Evolutionary conservation across 2,888 invertebrate genomes (phyloP).

Genomic region (Limenitis camilla): DNA sequence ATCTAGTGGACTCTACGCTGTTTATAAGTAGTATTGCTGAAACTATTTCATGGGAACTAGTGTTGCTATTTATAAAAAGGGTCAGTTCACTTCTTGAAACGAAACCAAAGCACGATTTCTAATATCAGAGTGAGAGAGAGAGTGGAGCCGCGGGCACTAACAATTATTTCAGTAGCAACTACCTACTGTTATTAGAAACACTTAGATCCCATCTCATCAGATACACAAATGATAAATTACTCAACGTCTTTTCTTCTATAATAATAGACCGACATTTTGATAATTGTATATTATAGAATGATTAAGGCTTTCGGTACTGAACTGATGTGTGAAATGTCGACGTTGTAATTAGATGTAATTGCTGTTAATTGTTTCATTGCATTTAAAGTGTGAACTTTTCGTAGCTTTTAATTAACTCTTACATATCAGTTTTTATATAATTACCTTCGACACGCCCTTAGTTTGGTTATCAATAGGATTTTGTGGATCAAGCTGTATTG

Average conservation of each 20-base stretch:
- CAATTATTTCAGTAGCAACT: conserved; percentile 50
- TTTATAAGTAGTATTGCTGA: no score
- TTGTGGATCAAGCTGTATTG: no score
- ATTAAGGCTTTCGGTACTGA: conserved; percentile 4
- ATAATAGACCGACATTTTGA: conserved; percentile 31
- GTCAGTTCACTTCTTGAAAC: no score
- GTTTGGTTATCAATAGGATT: no score
- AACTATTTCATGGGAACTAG: no score
- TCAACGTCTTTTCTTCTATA: conserved; percentile 22
- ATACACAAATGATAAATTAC: conserved; percentile 33
- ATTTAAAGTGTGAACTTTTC: no score
- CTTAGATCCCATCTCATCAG: conserved; percentile 30
- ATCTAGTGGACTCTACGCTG: no score
- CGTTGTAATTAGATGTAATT: conserved; percentile 3
- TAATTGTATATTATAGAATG: conserved; percentile 36
- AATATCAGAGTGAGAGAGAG: conserved; percentile 15
- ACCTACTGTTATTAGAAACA: conserved; percentile 35
- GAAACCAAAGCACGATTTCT: no score
- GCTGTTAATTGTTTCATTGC: conserved; percentile 5
- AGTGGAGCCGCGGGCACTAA: conserved; percentile 42
- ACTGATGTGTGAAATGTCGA: neutral
- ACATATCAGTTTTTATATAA: no score
- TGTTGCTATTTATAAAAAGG: no score
- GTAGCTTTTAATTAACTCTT: no score
- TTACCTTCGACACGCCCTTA: no score